These are phyloP conservation scores for Aleiodes alternator DNA, from an alignment of 2,888 invertebrate species.

Conservation along the genomic window DNA sequence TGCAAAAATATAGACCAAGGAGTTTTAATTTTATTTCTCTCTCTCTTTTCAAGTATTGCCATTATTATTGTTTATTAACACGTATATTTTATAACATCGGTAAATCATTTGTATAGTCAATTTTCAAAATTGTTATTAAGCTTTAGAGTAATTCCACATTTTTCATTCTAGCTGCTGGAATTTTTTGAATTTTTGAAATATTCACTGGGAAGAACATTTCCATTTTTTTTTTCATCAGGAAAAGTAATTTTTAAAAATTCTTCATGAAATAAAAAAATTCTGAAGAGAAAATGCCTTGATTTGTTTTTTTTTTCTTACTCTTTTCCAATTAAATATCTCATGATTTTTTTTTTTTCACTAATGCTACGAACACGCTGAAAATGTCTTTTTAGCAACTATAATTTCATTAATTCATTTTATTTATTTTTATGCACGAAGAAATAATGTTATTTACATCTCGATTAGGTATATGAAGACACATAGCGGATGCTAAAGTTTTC, in stretches of 20 bases:
- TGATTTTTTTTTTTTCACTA: not conserved
- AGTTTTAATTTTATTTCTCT: constrained; percentile 44
- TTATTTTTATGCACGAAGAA: constrained; percentile 18
- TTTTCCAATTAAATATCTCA: not conserved
- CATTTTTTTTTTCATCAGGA: not conserved
- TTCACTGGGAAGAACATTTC: not conserved
- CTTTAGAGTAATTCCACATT: constrained; percentile 65
- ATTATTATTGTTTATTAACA: constrained; percentile 69
- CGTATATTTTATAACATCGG: constrained; percentile 70
- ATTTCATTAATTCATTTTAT: constrained; percentile 23
- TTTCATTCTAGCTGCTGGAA: constrained; percentile 18
- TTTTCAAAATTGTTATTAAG: constrained; percentile 57
- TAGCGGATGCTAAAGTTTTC: constrained; percentile 21
- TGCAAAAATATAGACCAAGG: constrained; percentile 46
- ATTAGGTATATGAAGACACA: constrained; percentile 36
- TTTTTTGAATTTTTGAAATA: not conserved
- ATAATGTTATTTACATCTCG: constrained; percentile 44
- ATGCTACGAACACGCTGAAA: constrained; percentile 32
- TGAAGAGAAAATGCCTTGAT: not conserved
- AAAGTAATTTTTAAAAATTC: not conserved
- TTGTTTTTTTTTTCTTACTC: not conserved
- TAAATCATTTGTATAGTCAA: constrained; percentile 62
- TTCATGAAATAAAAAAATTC: not conserved
- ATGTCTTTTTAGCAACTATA: constrained; percentile 28
- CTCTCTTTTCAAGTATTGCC: constrained; percentile 49